Conservation (phyloP, 2,888 invertebrate species). For the Trachelus iudaicus region DNA sequence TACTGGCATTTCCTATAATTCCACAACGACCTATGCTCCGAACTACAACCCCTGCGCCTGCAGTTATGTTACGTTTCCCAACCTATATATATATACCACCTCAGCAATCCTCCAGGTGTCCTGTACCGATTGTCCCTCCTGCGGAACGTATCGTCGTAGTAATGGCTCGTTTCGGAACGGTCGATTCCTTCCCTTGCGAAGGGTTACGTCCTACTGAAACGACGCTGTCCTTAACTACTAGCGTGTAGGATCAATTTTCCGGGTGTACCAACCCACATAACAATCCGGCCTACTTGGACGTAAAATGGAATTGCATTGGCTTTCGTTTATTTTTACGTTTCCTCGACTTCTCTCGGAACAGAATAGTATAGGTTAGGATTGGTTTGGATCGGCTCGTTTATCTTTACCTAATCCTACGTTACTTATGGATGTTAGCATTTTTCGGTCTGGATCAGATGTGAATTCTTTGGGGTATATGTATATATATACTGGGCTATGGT, state of each 20-base stretch:
- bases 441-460: neutral
- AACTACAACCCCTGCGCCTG: neutral
- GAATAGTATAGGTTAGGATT: neutral
- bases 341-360: neutral
- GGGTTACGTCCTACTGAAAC: neutral
- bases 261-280: neutral
- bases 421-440: neutral
- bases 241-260: neutral
- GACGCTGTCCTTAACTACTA: neutral
- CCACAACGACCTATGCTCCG: neutral
- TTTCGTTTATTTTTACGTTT: neutral
- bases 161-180: neutral
- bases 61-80: neutral
- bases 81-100: neutral
- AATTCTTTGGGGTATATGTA: neutral
- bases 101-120: neutral
- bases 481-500: neutral
- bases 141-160: neutral
- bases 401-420: neutral
- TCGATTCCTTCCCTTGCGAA: neutral
- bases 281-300: neutral
- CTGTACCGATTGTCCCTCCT: neutral
- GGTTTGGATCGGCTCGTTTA: neutral
- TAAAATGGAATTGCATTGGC: neutral
- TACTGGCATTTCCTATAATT: neutral